Conservation (phyloP, 2,888 invertebrate genomes). For the Creontiades dilutus region DNA sequence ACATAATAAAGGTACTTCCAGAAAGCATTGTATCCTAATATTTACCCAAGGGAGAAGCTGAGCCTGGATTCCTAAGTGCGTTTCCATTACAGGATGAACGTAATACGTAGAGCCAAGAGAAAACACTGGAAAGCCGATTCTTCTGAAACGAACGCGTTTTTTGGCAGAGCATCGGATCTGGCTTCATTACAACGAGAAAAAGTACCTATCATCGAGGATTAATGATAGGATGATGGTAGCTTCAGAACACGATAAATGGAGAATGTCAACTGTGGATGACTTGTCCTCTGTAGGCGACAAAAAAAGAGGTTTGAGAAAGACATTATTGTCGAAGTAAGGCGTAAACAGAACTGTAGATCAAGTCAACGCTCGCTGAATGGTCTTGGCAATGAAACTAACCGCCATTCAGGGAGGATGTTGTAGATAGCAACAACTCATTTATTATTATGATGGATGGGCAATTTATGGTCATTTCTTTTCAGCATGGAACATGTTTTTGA, state of each 20-base stretch:
- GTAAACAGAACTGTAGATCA: slow-evolving; percentile 13
- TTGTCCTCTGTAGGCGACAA: background rate
- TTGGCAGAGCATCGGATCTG: background rate
- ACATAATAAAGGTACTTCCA: too few species aligned
- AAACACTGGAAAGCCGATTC: too few species aligned
- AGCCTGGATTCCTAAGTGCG: background rate
- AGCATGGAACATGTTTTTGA: too few species aligned
- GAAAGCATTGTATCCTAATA: too few species aligned
- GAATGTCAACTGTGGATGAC: background rate
- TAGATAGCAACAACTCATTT: too few species aligned
- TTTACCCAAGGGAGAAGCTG: too few species aligned
- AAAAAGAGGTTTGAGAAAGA: background rate
- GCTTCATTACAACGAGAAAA: background rate
- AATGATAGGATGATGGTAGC: background rate
- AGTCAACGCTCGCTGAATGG: slow-evolving; percentile 2
- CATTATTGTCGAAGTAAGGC: background rate
- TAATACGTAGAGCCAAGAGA: background rate
- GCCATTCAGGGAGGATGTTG: too few species aligned
- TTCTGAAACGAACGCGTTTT: background rate
- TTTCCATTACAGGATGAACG: background rate
- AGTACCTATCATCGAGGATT: background rate
- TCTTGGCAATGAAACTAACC: background rate
- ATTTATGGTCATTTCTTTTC: too few species aligned
- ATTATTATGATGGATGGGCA: too few species aligned
- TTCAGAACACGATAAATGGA: slow-evolving; percentile 1